phyloP scores from a whole-genome alignment of 2,797 vertebrate genomes.

The Notolabrus celidotus region DNA sequence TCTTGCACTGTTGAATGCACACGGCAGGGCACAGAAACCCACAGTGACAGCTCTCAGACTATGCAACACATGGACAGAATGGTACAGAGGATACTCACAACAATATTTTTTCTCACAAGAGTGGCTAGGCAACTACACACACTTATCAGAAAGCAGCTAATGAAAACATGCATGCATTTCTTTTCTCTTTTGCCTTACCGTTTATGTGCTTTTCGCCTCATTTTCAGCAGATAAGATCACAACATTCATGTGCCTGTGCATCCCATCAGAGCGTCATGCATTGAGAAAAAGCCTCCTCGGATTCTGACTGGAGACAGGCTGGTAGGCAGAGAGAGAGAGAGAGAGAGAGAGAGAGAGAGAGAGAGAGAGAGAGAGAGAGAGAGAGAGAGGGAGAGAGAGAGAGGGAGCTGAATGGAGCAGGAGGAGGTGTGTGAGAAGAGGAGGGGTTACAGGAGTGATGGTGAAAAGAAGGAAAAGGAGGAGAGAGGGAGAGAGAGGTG shows the following conservation, averaged over 20 bases:
- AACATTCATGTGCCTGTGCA: constrained; percentile 74
- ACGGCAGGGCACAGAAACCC: constrained; percentile 29
- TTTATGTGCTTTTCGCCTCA: constrained; percentile 82
- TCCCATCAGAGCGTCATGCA: constrained; percentile 76
- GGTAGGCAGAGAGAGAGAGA: constrained; percentile 63
- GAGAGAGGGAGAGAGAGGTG: constrained; percentile 35
- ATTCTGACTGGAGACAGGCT: constrained; percentile 80
- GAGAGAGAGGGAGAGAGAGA: constrained; percentile 32
- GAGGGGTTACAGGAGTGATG: constrained; percentile 64
- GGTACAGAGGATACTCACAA: constrained; percentile 54
- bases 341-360: constrained; percentile 10
- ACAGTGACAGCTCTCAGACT: constrained; percentile 37
- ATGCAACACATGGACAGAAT: constrained; percentile 72
- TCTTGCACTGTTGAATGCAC: constrained; percentile 52
- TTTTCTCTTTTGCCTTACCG: constrained; percentile 77
- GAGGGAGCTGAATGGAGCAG: constrained; percentile 71
- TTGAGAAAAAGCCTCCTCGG: constrained; percentile 77
- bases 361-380: constrained; percentile 47
- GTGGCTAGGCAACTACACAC: constrained; percentile 58
- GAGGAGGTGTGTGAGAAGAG: constrained; percentile 67
- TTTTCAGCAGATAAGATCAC: constrained; percentile 80
- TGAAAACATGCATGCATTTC: constrained; percentile 61
- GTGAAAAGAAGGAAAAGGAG: constrained; percentile 41
- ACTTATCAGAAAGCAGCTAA: constrained; percentile 51
- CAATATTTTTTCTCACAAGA: constrained; percentile 58